These are phyloP conservation scores for Pterocles gutturalis DNA, from an alignment of 2,113 vertebrate genomes.

Conservation along the genomic window DNA sequence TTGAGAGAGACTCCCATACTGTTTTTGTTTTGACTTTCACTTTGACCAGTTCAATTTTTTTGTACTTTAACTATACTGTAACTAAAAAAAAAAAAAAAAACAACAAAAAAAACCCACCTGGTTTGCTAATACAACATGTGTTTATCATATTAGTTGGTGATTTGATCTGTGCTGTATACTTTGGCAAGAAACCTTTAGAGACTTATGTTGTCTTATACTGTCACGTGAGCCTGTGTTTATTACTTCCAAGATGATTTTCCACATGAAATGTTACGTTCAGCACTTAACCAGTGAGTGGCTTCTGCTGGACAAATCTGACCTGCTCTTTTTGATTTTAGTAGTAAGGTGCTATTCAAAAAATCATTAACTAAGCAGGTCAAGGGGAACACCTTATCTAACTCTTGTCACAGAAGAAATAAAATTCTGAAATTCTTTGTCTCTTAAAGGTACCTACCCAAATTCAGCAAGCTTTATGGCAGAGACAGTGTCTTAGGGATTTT, in stretches of 20 bases:
- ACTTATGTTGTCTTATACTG: background rate
- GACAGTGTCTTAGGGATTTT: background rate
- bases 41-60: background rate
- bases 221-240: background rate
- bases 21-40: background rate
- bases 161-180: background rate
- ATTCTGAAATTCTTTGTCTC: background rate
- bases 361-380: background rate
- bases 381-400: background rate
- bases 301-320: background rate
- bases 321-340: background rate
- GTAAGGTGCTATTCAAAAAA: background rate
- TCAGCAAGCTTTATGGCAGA: background rate
- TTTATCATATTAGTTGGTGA: background rate
- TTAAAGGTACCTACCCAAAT: background rate
- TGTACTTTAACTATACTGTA: background rate
- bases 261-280: background rate
- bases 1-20: background rate
- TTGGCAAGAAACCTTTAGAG: background rate
- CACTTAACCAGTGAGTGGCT: background rate
- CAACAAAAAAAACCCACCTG: background rate
- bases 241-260: background rate
- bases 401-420: background rate
- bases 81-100: too few species aligned
- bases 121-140: background rate